phyloP scores from a whole-genome alignment of 2,797 vertebrate species.

The Acestrorhynchus altus region DNA sequence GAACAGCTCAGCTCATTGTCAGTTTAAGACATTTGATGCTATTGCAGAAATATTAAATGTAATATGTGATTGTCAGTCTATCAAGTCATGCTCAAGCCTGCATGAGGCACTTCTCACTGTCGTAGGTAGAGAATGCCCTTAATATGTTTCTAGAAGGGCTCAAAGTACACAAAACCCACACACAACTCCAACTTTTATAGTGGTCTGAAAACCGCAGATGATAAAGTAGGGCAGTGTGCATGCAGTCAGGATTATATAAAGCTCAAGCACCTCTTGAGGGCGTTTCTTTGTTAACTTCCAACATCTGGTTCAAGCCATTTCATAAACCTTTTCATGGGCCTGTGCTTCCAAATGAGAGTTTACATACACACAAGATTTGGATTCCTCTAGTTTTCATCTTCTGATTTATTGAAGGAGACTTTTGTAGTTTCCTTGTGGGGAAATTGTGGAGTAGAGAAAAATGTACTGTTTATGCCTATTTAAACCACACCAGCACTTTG shows the following conservation, averaged over 20 bases:
- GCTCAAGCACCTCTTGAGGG: conserved; percentile 11
- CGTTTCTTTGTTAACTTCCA: conserved; percentile 4
- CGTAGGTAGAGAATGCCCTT: neutral
- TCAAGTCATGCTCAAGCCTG: no score
- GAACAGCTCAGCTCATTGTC: neutral
- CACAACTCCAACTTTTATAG: neutral
- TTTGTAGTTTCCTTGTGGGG: conserved; percentile 9
- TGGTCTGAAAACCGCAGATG: neutral
- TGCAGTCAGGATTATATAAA: conserved; percentile 9
- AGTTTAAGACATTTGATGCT: neutral
- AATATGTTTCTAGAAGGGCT: neutral
- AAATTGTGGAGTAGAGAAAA: conserved; percentile 7
- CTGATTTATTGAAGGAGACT: conserved; percentile 16
- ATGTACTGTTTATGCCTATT: neutral
- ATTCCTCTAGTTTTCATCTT: neutral
- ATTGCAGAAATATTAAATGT: neutral
- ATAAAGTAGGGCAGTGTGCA: neutral
- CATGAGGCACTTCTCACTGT: neutral
- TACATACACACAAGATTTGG: neutral
- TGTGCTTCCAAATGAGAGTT: neutral
- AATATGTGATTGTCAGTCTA: neutral
- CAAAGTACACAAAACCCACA: neutral
- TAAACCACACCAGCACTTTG: neutral
- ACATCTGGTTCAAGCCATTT: neutral
- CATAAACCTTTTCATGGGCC: neutral